Evolutionary conservation across 2,113 vertebrate species (phyloP), one percentile per base, ranked within the genome.

Genomic region (rabbit (Oryctolagus cuniculus)): DNA sequence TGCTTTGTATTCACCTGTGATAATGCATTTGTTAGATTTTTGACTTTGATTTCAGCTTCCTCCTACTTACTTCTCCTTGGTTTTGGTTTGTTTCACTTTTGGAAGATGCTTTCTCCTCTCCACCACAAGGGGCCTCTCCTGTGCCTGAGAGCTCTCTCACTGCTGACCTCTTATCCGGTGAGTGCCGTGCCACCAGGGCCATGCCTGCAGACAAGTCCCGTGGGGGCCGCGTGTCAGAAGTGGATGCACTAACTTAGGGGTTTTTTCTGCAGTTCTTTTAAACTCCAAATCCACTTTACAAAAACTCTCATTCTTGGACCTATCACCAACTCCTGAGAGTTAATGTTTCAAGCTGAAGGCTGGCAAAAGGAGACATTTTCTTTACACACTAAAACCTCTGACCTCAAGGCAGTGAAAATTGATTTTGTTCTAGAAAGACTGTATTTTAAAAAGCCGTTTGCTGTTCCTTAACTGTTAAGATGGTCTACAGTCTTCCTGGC

Each of bases 101-200:
- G 98, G 98, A 99, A 99, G 99, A 99, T 99, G 98, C 98, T 97
- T 99, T 99, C 97, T 99, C 99, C 96, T 99, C 99, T 95, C 99
- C 99, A 58, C 99, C 99, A 10, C 99, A 98, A 85, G 99, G 98
- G 98, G 98, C 99, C 96, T 99, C 99, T 98, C 99, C 99, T 96
- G 99, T 99, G 98, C 99, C 99, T 96, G 99, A 99, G 97, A 98
- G 98, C 96, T 98, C 98, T 97, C 98, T 99, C 95, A 98, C 98
- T 97, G 99, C 98, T 98, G 99, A 99, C 98, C 99, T 99, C 87
- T 98, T 99, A 97, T 99, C 99, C 8, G 99, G 99, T 99, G 98
- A 99, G 99, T 99, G 96, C 94, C 96, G 24, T 87, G 27, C 77
- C 85, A 31, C 81, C 85, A 34, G 15, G 27, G 85, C 24, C 69